Evolutionary conservation across 2,797 vertebrate species (phyloP), one percentile per base, ranked within the genome.

Genomic region (Lycodopsis pacificus): DNA sequence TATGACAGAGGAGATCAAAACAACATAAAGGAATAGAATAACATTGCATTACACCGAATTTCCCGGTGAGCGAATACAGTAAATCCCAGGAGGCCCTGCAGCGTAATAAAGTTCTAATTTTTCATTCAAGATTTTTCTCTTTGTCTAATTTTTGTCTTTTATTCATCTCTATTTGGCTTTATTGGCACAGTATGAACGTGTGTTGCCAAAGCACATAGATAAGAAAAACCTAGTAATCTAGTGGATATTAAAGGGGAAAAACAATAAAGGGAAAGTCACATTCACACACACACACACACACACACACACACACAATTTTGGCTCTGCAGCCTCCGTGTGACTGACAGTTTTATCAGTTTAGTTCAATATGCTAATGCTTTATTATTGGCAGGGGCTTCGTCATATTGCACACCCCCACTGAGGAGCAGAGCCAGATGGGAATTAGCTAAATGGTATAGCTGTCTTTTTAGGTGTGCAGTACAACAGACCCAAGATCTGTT

Each of bases 301-400:
- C 40, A 76, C 58, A 38, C 15, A 20, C 46, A 8, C 53, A 63
- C 77, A 68, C 58, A 57, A 15, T 25, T 22, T 20, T 85, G 77
- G 69, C 65, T 72, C 70, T 2, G 38, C n/a, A 69, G 65, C 66
- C 71, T 65, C 46, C 12, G 12, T 80, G 68, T 79, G 88, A 90
- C 57, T 86, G 90, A 86, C 88, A 90, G 79, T 80, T 90, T 89
- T 83, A 91, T 91, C 86, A 85, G 83, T 80, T 89, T 86, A 92
- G 83, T 79, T 89, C 87, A 92, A 72, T 88, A 88, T 85, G 83
- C 75, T 84, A 83, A 89, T 86, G 81, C 59, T 76, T 77, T 70
- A 57, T 77, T 87, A 74, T 79, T 90, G 87, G 85, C 89, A 87
- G 73, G 20, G 32, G 54, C 58, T 73, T 38, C 2, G 4, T 77